Percentiles rank a stretch among this genome's conserved stretches.
Evolutionary conservation across 2,797 vertebrate genomes (phyloP).

Genomic region (Melanitta fusca): DNA sequence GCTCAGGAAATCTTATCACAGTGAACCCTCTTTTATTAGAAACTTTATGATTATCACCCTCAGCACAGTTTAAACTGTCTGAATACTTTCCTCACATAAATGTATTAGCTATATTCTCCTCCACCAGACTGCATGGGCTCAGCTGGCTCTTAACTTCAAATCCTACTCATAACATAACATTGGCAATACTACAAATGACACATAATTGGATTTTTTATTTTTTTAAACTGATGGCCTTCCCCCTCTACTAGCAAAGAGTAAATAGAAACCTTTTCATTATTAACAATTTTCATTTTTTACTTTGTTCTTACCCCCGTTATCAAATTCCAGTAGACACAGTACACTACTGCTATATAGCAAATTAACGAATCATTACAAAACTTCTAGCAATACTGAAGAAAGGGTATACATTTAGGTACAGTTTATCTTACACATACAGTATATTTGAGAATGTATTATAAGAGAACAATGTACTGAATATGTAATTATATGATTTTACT

Average conservation of each 20-base stretch:
- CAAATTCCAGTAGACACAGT: neutral
- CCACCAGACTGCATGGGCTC: conserved; percentile 70
- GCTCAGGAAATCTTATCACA: conserved; percentile 74
- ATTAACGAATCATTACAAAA: neutral
- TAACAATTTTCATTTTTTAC: neutral
- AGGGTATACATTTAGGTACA: neutral
- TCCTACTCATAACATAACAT: conserved; percentile 67
- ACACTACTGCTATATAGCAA: neutral
- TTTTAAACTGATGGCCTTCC: neutral
- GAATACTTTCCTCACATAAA: conserved; percentile 68
- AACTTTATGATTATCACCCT: conserved; percentile 72
- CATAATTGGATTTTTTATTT: conserved; percentile 54
- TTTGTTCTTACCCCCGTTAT: neutral
- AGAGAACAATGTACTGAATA: neutral
- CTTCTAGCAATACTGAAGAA: neutral
- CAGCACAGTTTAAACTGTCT: conserved; percentile 68
- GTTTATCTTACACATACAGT: neutral
- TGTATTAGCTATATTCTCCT: conserved; percentile 74
- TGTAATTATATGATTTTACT: neutral
- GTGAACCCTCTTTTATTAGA: conserved; percentile 75
- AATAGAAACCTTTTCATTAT: neutral
- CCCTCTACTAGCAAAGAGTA: neutral
- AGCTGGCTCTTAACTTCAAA: conserved; percentile 69
- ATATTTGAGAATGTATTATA: neutral
- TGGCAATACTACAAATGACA: conserved; percentile 69